Conservation (phyloP, 2,797 vertebrate species). For the Mormyrops attenuatus region DNA sequence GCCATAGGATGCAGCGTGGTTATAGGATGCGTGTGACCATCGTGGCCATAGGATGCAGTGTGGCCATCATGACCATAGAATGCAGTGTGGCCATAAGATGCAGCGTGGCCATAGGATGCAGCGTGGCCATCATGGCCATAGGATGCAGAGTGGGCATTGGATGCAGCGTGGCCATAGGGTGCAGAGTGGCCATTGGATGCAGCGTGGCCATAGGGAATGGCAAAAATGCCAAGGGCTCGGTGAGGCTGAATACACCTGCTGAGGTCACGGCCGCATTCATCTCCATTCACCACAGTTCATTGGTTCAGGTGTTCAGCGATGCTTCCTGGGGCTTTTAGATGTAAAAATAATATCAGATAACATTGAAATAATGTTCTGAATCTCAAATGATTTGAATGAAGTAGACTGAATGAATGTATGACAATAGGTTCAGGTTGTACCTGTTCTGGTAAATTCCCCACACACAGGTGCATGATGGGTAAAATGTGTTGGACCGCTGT, state of each 20-base stretch:
- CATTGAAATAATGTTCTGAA: background rate
- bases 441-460: background rate
- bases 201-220: background rate
- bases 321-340: background rate
- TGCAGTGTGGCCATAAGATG: background rate
- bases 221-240: background rate
- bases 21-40: too few species aligned
- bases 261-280: background rate
- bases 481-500: slow-evolving; percentile 27
- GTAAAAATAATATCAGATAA: background rate
- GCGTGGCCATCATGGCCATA: too few species aligned
- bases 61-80: too few species aligned
- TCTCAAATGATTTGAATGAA: background rate
- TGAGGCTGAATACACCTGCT: background rate
- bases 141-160: too few species aligned
- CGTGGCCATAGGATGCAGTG: too few species aligned
- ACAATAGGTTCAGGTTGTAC: background rate
- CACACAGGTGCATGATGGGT: background rate
- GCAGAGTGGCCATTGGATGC: too few species aligned
- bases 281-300: background rate
- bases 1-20: too few species aligned
- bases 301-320: background rate
- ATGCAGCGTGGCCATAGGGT: too few species aligned
- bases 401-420: background rate
- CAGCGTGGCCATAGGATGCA: background rate